A percentile compares a stretch with the other conserved stretches of the same genome.
These are phyloP conservation scores for Aulostomus chinensis DNA, from an alignment of 2,797 vertebrate genomes.

Conservation along the genomic window DNA sequence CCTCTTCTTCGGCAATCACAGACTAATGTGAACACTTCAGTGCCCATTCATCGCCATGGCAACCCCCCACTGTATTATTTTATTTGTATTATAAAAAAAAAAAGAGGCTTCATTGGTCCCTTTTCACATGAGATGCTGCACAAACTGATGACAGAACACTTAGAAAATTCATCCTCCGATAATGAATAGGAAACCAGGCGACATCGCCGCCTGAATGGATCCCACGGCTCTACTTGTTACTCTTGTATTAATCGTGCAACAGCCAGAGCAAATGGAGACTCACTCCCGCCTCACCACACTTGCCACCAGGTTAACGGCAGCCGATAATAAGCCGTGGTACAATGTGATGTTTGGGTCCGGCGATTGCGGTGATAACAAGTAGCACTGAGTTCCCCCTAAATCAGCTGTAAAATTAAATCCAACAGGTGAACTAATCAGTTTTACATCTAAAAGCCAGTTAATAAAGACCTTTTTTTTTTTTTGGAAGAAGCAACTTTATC, in stretches of 20 bases:
- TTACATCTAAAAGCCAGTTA: no score
- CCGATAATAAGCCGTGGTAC: conserved; percentile 9
- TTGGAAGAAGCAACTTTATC: no score
- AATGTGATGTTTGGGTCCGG: conserved; percentile 3
- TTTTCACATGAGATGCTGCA: conserved; percentile 24
- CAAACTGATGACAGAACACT: conserved; percentile 32
- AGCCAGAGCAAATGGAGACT: conserved; percentile 32
- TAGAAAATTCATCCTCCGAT: conserved; percentile 28
- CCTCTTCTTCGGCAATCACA: conserved; percentile 2
- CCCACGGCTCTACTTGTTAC: conserved; percentile 33
- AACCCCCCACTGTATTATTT: no score
- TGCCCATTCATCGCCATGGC: conserved; percentile 35
- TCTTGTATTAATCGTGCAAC: conserved; percentile 37
- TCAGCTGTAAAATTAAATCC: no score
- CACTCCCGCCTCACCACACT: conserved; percentile 7
- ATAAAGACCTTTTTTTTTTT: no score
- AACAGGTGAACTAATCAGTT: no score
- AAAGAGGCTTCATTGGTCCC: neutral
- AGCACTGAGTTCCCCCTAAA: no score
- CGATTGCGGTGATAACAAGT: conserved; percentile 6
- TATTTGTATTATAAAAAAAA: conserved; percentile 15
- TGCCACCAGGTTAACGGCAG: conserved; percentile 14
- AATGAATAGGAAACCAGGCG: conserved; percentile 46
- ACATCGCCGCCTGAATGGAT: conserved; percentile 35
- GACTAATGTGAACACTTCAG: conserved; percentile 20